phyloP scores from a whole-genome alignment of 2,113 vertebrate genomes.

The Coryphaenoides rupestris region DNA sequence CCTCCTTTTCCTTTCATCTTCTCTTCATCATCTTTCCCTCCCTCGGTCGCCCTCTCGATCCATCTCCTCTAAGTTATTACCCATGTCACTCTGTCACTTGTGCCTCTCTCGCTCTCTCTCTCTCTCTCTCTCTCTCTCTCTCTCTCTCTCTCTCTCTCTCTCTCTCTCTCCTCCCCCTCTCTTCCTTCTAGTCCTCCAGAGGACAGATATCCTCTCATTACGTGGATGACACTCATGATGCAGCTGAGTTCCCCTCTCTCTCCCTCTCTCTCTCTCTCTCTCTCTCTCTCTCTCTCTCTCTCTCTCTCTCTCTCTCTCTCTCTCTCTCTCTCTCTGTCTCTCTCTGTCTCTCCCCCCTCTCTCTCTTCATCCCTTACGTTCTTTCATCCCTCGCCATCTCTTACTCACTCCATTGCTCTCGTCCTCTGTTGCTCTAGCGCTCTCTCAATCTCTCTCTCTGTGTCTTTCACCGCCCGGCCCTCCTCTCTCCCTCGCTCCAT shows the following conservation, averaged over 20 bases:
- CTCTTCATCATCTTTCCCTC: conserved; percentile 7
- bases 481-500: conserved; percentile 9
- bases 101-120: conserved; percentile 15
- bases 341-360: background rate
- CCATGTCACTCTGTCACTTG: background rate
- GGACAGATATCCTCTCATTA: conserved; percentile 73
- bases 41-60: no score
- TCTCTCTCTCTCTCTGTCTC: background rate
- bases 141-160: conserved; percentile 12
- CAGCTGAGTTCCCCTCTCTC: conserved; percentile 61
- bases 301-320: conserved; percentile 1
- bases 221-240: conserved; percentile 76
- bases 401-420: background rate
- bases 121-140: conserved; percentile 11
- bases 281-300: background rate
- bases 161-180: conserved; percentile 12
- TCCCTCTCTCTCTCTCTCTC: conserved; percentile 23
- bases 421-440: no score
- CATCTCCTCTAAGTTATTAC: background rate
- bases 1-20: background rate
- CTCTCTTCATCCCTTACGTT: no score
- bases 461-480: no score
- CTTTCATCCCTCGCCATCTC: no score
- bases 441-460: conserved; percentile 6
- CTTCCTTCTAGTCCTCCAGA: conserved; percentile 32